Evolutionary conservation across 2,888 invertebrate genomes (phyloP).

Genomic region (Mystacides longicornis): DNA sequence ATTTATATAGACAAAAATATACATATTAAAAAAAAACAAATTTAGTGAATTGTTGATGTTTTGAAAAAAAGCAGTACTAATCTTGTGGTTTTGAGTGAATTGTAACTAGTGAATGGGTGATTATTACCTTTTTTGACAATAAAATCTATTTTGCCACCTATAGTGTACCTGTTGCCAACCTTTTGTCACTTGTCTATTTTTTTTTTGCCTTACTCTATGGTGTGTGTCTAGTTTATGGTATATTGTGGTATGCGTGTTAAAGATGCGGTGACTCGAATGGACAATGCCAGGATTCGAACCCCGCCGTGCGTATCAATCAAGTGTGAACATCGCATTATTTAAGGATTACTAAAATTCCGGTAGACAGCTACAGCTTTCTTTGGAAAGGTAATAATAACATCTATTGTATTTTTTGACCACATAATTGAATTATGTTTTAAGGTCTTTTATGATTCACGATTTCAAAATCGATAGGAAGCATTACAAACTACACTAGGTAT

Average conservation of each 20-base stretch:
- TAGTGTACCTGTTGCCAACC: background rate
- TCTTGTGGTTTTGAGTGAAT: conserved; percentile 1
- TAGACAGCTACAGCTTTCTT: background rate
- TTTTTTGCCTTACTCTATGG: background rate
- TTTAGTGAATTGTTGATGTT: background rate
- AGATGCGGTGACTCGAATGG: conserved; percentile 8
- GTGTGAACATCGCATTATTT: conserved; percentile 7
- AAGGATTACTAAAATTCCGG: background rate
- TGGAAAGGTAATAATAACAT: background rate
- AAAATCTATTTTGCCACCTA: background rate
- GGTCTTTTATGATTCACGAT: too few relatives aligned
- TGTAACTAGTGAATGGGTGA: background rate
- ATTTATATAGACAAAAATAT: too few relatives aligned
- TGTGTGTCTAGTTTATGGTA: background rate
- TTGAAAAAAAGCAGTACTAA: background rate
- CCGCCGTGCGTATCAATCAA: conserved; percentile 16
- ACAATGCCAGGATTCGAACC: conserved; percentile 17
- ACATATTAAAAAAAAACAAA: background rate
- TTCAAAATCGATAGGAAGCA: too few relatives aligned
- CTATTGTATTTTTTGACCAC: background rate
- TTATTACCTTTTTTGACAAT: background rate
- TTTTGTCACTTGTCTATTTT: background rate
- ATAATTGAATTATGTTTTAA: too few relatives aligned
- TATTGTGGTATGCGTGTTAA: background rate
- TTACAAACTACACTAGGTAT: too few relatives aligned